These are phyloP conservation scores for Polyommatus iphigenia DNA, from an alignment of 2,888 invertebrate genomes.

Conservation along the genomic window DNA sequence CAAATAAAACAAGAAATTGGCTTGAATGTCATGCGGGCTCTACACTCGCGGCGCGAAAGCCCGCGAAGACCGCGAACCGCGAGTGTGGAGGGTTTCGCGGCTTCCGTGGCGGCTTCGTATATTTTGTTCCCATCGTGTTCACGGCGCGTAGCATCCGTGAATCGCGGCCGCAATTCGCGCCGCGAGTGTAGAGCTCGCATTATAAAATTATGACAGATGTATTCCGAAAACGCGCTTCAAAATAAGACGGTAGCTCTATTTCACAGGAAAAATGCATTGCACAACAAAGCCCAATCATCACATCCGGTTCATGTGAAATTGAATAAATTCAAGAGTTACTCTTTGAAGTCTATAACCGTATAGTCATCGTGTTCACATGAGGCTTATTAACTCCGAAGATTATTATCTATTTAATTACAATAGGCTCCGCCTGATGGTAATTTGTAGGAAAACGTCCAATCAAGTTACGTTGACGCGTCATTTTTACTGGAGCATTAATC, in stretches of 20 bases:
- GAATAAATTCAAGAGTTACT: constrained; percentile 7
- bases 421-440: constrained; percentile 67
- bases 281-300: background rate
- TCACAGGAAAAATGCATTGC: constrained; percentile 12
- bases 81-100: too few relatives aligned
- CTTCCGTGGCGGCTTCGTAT: too few relatives aligned
- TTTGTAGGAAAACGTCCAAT: constrained; percentile 76
- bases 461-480: constrained; percentile 69
- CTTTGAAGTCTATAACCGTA: constrained; percentile 17
- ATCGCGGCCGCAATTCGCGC: too few relatives aligned
- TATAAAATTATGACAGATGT: background rate
- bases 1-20: background rate
- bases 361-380: constrained; percentile 30
- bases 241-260: constrained; percentile 10
- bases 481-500: constrained; percentile 66
- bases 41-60: too few relatives aligned
- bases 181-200: too few relatives aligned
- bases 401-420: constrained; percentile 73
- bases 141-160: too few relatives aligned
- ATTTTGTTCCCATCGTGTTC: too few relatives aligned
- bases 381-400: constrained; percentile 47
- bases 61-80: too few relatives aligned
- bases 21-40: too few relatives aligned
- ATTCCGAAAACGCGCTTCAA: background rate
- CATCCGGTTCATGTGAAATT: constrained; percentile 15